Evolutionary conservation across 1,140 invertebrate species (phyloP), one percentile per base, ranked within the genome.

Genomic region (Pseudobourletiella spinata): DNA sequence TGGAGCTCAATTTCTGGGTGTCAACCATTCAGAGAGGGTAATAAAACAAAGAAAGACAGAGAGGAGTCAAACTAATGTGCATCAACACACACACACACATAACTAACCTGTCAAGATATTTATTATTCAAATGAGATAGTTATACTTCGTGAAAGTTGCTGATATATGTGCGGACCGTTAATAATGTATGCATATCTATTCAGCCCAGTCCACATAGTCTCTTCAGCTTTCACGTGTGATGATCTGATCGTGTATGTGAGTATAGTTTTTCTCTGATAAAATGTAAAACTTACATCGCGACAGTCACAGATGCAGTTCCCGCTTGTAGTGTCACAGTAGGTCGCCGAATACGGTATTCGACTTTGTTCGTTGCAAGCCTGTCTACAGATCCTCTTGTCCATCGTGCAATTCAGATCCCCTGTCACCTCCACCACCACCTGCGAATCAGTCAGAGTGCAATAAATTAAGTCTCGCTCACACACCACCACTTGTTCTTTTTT

Each of bases 261-360:
- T 20, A 39, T 14, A n/a, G n/a, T n/a, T n/a, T n/a, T n/a, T n/a
- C n/a, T n/a, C n/a, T n/a, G n/a, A n/a, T n/a, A n/a, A n/a, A n/a
- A n/a, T n/a, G n/a, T n/a, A 28, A 16, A 22, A 44, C 57, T 60
- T 68, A 68, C 67, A 54, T 68, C 67, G 39, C 67, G 55, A 50
- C 67, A 68, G 58, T 68, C 67, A 51, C 67, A 68, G 22, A 68
- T 29, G 39, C 67, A 68, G 46, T 4, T 63, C 3, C 67, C 67
- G 43, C 42, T 52, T 11, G 18, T 2, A 25, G 11, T 8, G 46
- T 68, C 67, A 54, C 67, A 68, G 65, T 65, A 68, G n/a, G 67
- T 65, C 20, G 60, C 28, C 3, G 59, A 56, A 18, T 59, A 68
- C 16, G 63, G 22, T 0, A 59, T 0, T 4, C 16, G 15, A 26